These are phyloP conservation scores for Tipula vernalis DNA, from an alignment of 2,888 invertebrate genomes.

Conservation along the genomic window DNA sequence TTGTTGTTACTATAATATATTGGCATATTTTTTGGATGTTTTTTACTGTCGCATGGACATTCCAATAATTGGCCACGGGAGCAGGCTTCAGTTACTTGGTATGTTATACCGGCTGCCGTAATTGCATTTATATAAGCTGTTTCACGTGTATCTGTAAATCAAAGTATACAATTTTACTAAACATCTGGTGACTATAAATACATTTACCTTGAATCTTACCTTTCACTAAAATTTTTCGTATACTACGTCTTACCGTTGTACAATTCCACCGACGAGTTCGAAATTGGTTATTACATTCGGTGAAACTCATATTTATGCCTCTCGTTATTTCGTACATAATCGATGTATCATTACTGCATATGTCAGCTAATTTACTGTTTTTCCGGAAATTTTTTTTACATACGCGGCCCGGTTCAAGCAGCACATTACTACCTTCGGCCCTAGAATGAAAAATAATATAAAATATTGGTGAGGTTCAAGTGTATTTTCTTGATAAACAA, in stretches of 20 bases:
- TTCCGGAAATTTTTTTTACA: conserved; percentile 74
- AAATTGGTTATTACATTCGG: conserved; percentile 82
- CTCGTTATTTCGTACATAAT: conserved; percentile 71
- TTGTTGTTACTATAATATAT: conserved; percentile 9
- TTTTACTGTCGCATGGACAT: conserved; percentile 70
- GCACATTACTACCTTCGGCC: conserved; percentile 73
- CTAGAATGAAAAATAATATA: conserved; percentile 34
- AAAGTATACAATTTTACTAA: background rate
- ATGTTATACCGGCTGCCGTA: conserved; percentile 81
- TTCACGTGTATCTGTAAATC: conserved; percentile 67
- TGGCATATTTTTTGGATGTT: conserved; percentile 24
- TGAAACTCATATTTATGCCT: conserved; percentile 70
- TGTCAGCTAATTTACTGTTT: conserved; percentile 63
- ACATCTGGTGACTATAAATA: background rate
- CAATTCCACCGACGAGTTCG: conserved; percentile 81
- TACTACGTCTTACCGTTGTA: conserved; percentile 63
- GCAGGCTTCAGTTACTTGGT: conserved; percentile 78
- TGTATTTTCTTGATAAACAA: background rate
- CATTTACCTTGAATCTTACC: conserved; percentile 41
- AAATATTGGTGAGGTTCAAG: background rate
- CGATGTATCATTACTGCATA: conserved; percentile 72
- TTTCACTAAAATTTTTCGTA: conserved; percentile 73
- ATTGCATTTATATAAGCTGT: conserved; percentile 86
- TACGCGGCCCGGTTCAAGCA: conserved; percentile 78
- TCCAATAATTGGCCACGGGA: conserved; percentile 74